Base-by-base conservation (phyloP, 2,888 invertebrate genomes). In the Dicroscelio sp. region DNA sequence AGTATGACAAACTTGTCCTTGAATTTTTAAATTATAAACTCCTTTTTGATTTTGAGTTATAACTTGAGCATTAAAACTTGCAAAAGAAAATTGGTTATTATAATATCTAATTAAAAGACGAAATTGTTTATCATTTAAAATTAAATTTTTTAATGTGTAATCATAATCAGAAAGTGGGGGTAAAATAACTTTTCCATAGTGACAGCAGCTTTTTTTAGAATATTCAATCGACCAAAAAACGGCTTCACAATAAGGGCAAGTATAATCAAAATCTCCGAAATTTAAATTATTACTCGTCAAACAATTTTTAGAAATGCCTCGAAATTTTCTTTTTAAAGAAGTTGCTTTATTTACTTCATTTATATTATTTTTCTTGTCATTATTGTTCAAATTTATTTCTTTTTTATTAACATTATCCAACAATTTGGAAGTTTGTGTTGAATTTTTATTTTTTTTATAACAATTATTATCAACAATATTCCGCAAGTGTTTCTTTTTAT, bases 21-120 rank as follows among this genome's bases (percentile, higher is more conserved):
- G 75, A 76, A 76, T 58, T 76, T 58, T 76, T 76, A 76, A 76
- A 76, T 76, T 76, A 58, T 76, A 58, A 58, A 76, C 25, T 0
- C 75, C 75, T 33, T 6, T 38, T 23, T n/a, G 10, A 23, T 30
- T 35, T 67, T 4, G n/a, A 63, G 27, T 30, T 63, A 30, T 17
- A 38, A 35, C n/a, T 35, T 67, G n/a, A 35, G 38, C 75, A 76
- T 76, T 76, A n/a, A 76, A 76, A 76, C 58, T 58, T 23, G 75
- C 75, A 33, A 76, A 76, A 20, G 75, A 76, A 76, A 73, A 73
- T 31, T 73, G 73, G 52, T 20, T 73, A 31, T 73, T 73, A 73
- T 73, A 73, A 73, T 73, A 76, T 58, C 75, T 14, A 35, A 76
- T 58, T 33, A 76, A 33, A 35, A 23, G 5, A 27, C 75, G 38